Conservation (phyloP, 2,888 invertebrate genomes). For the Eumacrocentrus americanus region DNA sequence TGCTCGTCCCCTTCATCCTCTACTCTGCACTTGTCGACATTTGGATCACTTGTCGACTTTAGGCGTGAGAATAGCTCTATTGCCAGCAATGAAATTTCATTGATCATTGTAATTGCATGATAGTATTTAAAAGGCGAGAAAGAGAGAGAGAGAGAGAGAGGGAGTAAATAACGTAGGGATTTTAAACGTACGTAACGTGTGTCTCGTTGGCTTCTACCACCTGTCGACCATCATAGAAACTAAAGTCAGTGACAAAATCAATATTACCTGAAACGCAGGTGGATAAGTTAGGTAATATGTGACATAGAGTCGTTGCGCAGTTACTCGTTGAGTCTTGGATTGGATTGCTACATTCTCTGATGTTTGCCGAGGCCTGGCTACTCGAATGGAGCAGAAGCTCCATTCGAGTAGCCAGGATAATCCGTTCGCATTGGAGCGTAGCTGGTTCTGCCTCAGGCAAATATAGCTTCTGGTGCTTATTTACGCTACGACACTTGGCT, state of each 20-base stretch:
- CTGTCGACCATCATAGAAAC: slow-evolving; percentile 48
- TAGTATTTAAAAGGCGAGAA: too few relatives aligned
- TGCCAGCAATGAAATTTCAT: not conserved
- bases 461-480: slow-evolving; percentile 42
- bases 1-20: slow-evolving; percentile 6
- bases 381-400: not conserved
- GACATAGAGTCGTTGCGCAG: not conserved
- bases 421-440: slow-evolving; percentile 33
- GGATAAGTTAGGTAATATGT: slow-evolving; percentile 43
- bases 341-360: slow-evolving; percentile 8
- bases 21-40: slow-evolving; percentile 27
- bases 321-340: slow-evolving; percentile 13
- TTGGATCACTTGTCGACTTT: slow-evolving; percentile 26
- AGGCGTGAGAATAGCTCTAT: slow-evolving; percentile 21
- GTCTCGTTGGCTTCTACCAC: slow-evolving; percentile 44
- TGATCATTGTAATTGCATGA: slow-evolving; percentile 1
- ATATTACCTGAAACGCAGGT: slow-evolving; percentile 50
- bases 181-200: too few relatives aligned
- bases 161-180: too few relatives aligned
- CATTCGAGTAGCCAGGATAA: slow-evolving; percentile 38
- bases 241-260: slow-evolving; percentile 43
- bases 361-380: not conserved
- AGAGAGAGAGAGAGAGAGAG: too few relatives aligned
- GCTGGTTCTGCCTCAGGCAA: not conserved
- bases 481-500: slow-evolving; percentile 46